Conservation (phyloP, 2,113 vertebrate species). For the Clarias batrachus region DNA sequence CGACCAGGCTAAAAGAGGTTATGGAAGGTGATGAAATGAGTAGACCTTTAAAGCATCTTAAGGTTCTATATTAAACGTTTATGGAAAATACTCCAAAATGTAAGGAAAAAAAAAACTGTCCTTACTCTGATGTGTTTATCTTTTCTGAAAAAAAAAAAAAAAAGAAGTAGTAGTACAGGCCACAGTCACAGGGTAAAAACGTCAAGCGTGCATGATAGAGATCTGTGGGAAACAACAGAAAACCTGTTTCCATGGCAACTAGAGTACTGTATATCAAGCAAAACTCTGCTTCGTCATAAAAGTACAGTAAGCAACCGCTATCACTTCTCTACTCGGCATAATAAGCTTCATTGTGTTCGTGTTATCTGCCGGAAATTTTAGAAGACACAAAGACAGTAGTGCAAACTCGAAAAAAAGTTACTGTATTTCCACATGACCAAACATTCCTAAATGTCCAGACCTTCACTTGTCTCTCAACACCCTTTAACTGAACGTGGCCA, state of each 20-base stretch:
- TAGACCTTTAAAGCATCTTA: not conserved
- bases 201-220: not conserved
- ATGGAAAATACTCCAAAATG: not conserved
- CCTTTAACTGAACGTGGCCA: constrained; percentile 48
- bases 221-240: constrained; percentile 5
- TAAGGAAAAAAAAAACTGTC: not conserved
- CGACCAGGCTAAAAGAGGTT: not conserved
- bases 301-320: not conserved
- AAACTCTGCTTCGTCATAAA: constrained; percentile 49
- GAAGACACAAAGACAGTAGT: not conserved
- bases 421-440: not conserved
- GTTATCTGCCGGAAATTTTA: not conserved
- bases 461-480: constrained; percentile 26
- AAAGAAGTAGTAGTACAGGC: not conserved
- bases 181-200: not conserved
- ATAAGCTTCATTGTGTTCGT: not conserved
- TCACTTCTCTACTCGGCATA: constrained; percentile 6
- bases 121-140: constrained; percentile 2
- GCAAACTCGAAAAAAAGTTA: not conserved
- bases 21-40: not conserved
- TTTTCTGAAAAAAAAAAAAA: not conserved
- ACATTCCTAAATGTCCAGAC: constrained; percentile 4
- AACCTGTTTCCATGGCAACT: constrained; percentile 35
- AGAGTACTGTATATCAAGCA: not conserved
- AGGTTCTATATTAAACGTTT: not conserved